Conservation (phyloP, 2,113 vertebrate genomes). For the Zosterops hypoxanthus region DNA sequence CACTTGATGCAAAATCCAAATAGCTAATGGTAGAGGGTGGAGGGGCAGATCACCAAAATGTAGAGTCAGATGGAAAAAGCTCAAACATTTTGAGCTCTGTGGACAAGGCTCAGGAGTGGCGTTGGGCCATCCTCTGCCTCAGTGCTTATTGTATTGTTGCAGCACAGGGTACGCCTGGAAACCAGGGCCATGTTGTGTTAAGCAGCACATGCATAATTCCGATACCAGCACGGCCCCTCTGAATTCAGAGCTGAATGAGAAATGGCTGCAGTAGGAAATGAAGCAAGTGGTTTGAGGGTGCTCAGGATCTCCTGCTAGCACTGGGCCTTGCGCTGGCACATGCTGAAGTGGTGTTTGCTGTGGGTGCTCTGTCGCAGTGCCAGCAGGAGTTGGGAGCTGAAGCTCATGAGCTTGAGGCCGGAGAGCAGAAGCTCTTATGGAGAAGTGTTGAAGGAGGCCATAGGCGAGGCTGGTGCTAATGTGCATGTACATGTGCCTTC, state of each 20-base stretch:
- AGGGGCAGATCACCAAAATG: not conserved
- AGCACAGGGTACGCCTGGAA: not conserved
- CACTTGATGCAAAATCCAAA: not conserved
- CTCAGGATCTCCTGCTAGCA: not conserved
- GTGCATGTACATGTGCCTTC: accelerated
- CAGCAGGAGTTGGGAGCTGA: accelerated
- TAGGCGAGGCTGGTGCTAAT: not conserved
- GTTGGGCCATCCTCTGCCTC: not conserved
- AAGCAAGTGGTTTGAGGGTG: not conserved
- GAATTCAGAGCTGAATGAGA: not conserved
- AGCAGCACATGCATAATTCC: not conserved
- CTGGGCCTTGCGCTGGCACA: accelerated
- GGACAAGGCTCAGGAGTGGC: not conserved
- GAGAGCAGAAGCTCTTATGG: not conserved
- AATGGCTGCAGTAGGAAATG: not conserved
- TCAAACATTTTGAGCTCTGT: not conserved
- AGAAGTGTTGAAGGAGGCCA: not conserved
- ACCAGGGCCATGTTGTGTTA: not conserved
- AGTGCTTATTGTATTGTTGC: not conserved
- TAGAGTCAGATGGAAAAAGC: not conserved
- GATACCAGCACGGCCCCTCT: not conserved
- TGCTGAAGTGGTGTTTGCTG: accelerated
- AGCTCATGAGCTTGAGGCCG: not conserved
- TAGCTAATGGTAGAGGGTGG: not conserved
- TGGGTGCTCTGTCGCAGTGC: not conserved